These are phyloP conservation scores for Nibea albiflora DNA, from an alignment of 2,113 vertebrate species.

Conservation along the genomic window DNA sequence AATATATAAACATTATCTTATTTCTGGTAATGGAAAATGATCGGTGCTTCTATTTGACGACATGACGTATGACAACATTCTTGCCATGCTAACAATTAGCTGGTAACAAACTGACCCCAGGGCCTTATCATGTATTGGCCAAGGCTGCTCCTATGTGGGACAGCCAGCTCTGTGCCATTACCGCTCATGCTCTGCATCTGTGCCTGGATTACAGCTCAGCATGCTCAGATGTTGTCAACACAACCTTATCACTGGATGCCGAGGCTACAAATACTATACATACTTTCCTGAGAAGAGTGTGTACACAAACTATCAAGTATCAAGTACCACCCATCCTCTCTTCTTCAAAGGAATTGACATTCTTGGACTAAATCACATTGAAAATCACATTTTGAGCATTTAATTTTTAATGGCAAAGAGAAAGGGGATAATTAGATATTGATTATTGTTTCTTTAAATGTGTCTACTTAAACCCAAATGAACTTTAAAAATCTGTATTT, in stretches of 20 bases:
- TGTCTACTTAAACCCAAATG: neutral
- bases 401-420: neutral
- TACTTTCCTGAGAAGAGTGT: slow-evolving; percentile 9
- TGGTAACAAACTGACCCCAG: slow-evolving; percentile 40
- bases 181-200: slow-evolving; percentile 37
- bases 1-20: slow-evolving; percentile 36
- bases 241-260: slow-evolving; percentile 36
- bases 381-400: neutral
- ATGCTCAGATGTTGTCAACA: slow-evolving; percentile 33
- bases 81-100: slow-evolving; percentile 52
- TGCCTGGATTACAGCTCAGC: slow-evolving; percentile 25
- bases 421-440: neutral
- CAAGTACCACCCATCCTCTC: neutral
- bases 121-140: slow-evolving; percentile 36
- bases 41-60: neutral
- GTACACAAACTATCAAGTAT: slow-evolving; percentile 15
- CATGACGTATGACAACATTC: slow-evolving; percentile 54
- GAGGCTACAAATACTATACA: slow-evolving; percentile 38
- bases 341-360: neutral
- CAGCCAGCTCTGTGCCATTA: slow-evolving; percentile 32
- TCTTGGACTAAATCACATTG: neutral
- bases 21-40: slow-evolving; percentile 55
- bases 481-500: neutral
- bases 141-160: slow-evolving; percentile 27
- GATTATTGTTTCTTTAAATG: neutral